Evolutionary conservation across 2,113 vertebrate genomes (phyloP).

Genomic region (Pycnonotus jocosus): DNA sequence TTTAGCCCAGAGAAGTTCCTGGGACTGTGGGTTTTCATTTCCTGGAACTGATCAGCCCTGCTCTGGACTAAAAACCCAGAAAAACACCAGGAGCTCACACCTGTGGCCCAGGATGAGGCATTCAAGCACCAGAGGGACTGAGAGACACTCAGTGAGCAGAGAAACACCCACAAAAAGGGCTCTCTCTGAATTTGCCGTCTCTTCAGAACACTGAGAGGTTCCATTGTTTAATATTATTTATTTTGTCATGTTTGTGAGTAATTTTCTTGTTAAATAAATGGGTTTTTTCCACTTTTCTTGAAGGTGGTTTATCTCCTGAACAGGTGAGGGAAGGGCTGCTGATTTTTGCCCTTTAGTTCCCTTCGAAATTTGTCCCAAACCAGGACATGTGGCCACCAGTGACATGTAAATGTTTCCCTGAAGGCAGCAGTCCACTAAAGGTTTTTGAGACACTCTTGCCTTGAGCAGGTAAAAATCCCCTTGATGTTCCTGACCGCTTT

Average conservation of each 20-base stretch:
- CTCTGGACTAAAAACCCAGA: not conserved
- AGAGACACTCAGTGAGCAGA: not conserved
- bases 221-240: not conserved
- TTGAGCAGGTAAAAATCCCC: not conserved
- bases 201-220: not conserved
- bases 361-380: not conserved
- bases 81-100: not conserved
- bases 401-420: not conserved
- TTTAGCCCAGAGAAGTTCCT: not conserved
- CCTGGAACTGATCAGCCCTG: not conserved
- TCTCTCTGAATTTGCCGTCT: not conserved
- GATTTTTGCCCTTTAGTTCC: not conserved
- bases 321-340: accelerated
- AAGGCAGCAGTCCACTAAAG: not conserved
- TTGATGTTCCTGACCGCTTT: not conserved
- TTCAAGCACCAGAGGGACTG: not conserved
- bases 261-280: not conserved
- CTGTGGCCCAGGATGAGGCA: not conserved
- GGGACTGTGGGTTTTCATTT: not conserved
- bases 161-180: not conserved
- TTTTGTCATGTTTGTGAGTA: not conserved
- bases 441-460: not conserved
- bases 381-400: not conserved
- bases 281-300: accelerated
- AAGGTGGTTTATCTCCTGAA: not conserved